These are phyloP conservation scores for Jordanella pulchra DNA, from an alignment of 2,797 vertebrate species.

Conservation along the genomic window DNA sequence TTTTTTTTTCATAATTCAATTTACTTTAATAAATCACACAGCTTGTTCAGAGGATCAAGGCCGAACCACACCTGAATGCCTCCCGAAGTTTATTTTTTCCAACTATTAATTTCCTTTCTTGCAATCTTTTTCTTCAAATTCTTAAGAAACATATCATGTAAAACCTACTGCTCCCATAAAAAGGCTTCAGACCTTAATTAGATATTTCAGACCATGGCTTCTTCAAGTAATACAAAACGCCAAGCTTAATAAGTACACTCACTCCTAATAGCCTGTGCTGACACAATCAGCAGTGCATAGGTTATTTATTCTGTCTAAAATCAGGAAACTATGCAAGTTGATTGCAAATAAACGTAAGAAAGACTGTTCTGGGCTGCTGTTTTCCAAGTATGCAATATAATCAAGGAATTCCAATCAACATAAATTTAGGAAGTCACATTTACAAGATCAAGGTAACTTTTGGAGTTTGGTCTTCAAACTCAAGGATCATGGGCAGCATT, in stretches of 20 bases:
- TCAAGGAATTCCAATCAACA: conserved; percentile 1
- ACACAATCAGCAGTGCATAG: background rate
- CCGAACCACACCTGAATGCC: conserved; percentile 8
- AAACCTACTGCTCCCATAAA: background rate
- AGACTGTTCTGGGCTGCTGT: background rate
- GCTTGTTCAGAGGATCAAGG: conserved; percentile 13
- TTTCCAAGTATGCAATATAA: background rate
- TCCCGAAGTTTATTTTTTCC: conserved; percentile 16
- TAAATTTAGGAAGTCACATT: too few relatives aligned
- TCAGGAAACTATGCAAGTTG: background rate
- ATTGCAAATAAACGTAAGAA: conserved; percentile 1
- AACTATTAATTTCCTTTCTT: conserved; percentile 1
- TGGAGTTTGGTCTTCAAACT: background rate
- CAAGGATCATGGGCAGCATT: too few relatives aligned
- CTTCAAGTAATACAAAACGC: background rate
- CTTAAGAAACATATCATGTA: background rate
- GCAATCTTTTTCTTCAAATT: conserved; percentile 10
- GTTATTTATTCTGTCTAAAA: background rate
- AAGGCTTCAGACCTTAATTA: background rate
- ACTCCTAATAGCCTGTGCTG: background rate
- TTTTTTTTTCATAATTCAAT: conserved; percentile 6
- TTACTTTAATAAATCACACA: background rate
- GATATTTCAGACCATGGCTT: background rate
- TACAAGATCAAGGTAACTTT: too few relatives aligned
- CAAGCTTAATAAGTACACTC: background rate